phyloP scores from a whole-genome alignment of 1,140 invertebrate genomes.

The Zaprionus ornatus region DNA sequence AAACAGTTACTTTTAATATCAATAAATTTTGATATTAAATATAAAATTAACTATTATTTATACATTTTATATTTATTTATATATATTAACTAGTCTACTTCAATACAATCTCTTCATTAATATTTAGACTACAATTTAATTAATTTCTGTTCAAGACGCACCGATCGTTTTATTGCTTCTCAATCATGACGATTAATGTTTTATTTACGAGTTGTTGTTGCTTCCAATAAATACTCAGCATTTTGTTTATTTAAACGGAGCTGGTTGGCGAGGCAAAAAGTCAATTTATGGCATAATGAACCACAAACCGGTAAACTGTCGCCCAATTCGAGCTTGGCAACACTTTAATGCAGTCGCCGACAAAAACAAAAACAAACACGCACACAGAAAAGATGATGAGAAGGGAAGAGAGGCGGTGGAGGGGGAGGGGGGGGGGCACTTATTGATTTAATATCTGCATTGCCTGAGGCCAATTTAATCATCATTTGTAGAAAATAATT shows the following conservation, averaged over 20 bases:
- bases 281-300: conserved; percentile 78
- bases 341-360: conserved; percentile 62
- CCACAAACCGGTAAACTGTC: conserved; percentile 79
- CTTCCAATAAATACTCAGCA: conserved; percentile 32
- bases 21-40: too few relatives aligned
- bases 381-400: neutral
- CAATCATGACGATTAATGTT: neutral
- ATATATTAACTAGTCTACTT: too few relatives aligned
- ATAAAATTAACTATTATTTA: too few relatives aligned
- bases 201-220: conserved; percentile 2
- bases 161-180: neutral
- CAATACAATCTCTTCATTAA: neutral
- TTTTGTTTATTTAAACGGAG: conserved; percentile 57
- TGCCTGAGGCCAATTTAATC: conserved; percentile 77
- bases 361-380: conserved; percentile 16
- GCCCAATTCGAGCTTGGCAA: conserved; percentile 59
- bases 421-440: conserved; percentile 34
- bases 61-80: too few relatives aligned
- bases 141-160: neutral
- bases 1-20: too few relatives aligned
- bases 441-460: conserved; percentile 77
- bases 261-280: conserved; percentile 55
- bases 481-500: conserved; percentile 80
- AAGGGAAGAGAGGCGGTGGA: neutral
- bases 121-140: neutral